A percentile compares a stretch with the other conserved stretches of the same genome.
These are phyloP conservation scores for Borostomias antarcticus DNA, from an alignment of 2,797 vertebrate genomes.

Conservation along the genomic window DNA sequence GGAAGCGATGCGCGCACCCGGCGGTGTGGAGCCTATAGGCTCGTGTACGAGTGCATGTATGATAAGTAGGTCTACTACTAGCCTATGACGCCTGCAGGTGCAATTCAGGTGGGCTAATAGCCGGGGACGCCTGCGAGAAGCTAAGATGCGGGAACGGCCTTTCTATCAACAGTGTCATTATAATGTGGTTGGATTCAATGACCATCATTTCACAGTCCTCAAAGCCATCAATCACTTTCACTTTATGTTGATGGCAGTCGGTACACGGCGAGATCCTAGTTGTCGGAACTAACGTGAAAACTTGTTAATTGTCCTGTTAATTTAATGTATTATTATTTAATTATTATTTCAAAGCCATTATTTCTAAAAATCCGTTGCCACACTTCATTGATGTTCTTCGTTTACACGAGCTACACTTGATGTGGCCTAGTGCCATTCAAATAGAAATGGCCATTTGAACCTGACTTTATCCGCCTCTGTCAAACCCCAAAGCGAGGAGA, in stretches of 20 bases:
- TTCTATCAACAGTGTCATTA: slow-evolving; percentile 61
- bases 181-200: slow-evolving; percentile 51
- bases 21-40: slow-evolving; percentile 22
- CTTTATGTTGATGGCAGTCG: no score
- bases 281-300: no score
- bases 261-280: no score
- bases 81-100: slow-evolving; percentile 71
- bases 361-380: background rate
- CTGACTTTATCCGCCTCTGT: background rate
- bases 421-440: background rate
- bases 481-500: background rate
- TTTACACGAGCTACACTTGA: no score
- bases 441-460: background rate
- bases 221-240: slow-evolving; percentile 47
- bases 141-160: slow-evolving; percentile 19
- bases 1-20: slow-evolving; percentile 59
- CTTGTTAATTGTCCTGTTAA: no score
- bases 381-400: background rate
- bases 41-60: slow-evolving; percentile 41
- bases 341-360: no score
- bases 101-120: slow-evolving; percentile 66
- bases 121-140: slow-evolving; percentile 40
- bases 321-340: no score
- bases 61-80: no score
- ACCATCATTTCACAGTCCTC: slow-evolving; percentile 53